Conservation (phyloP, 30 jellyfish, hydroid and myxozoan genomes). For the Hydra vulgaris region DNA sequence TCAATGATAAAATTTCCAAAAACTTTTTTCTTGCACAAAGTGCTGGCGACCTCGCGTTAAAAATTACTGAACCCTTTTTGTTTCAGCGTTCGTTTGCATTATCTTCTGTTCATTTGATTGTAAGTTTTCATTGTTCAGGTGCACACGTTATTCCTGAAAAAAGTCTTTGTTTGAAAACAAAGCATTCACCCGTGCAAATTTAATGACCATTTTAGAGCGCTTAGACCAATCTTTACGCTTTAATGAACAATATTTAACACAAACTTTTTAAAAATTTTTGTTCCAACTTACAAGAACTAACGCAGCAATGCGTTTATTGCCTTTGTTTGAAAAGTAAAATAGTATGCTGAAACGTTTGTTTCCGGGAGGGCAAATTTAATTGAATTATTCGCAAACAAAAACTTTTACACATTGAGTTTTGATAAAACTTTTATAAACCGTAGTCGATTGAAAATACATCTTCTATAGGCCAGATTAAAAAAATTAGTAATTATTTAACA, state of each 20-base stretch:
- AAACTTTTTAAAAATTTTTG: not conserved
- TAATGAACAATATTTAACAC: not conserved
- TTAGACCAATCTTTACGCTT: not conserved
- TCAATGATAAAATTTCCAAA: too few species aligned
- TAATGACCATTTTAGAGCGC: conserved; percentile 9
- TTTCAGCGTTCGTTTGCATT: conserved; percentile 7
- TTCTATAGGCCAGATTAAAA: too few species aligned
- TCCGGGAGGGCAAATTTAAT: not conserved
- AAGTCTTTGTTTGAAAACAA: conserved; percentile 1
- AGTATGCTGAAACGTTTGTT: not conserved
- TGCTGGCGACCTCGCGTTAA: conserved; percentile 7
- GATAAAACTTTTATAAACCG: too few species aligned
- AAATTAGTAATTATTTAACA: too few species aligned
- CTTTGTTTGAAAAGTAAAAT: not conserved
- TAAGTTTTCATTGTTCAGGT: conserved; percentile 1
- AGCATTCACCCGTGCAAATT: conserved; percentile 13
- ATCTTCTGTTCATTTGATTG: not conserved
- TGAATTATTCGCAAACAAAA: not conserved
- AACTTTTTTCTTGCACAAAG: not conserved
- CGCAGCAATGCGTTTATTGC: not conserved
- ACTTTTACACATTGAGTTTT: not conserved
- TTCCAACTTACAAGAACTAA: not conserved
- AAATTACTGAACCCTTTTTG: conserved; percentile 10
- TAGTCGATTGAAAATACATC: too few species aligned
- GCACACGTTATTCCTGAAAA: not conserved